phyloP scores from a whole-genome alignment of 2,888 invertebrate genomes.

The Villa cingulata region DNA sequence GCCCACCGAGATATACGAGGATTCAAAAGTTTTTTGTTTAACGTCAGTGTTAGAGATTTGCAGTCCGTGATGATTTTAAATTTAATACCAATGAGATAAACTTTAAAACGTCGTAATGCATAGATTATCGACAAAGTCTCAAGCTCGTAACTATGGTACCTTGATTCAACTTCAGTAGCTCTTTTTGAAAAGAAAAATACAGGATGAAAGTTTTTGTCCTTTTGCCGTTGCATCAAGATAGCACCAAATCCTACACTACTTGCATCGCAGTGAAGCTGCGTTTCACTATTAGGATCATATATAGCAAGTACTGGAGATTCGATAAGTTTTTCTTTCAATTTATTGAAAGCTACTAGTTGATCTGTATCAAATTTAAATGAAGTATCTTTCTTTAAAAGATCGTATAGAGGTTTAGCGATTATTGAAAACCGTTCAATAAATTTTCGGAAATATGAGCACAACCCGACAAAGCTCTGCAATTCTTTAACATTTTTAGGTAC shows the following conservation, averaged over 20 bases:
- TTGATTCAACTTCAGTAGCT: slow-evolving; percentile 17
- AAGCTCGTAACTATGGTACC: slow-evolving; percentile 21
- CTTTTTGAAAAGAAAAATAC: slow-evolving; percentile 24
- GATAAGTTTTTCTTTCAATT: slow-evolving; percentile 7
- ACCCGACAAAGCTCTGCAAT: too few relatives aligned
- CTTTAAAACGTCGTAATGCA: slow-evolving; percentile 18
- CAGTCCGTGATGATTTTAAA: slow-evolving; percentile 16
- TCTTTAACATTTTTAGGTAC: too few relatives aligned
- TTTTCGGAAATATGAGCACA: slow-evolving; percentile 2
- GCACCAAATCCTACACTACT: slow-evolving; percentile 21
- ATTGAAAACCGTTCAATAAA: too few relatives aligned
- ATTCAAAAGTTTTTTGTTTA: too few relatives aligned
- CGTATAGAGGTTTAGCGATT: slow-evolving; percentile 22
- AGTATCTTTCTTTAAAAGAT: slow-evolving; percentile 13
- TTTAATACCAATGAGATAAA: slow-evolving; percentile 17
- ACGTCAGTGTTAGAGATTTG: too few relatives aligned
- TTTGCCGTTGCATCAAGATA: slow-evolving; percentile 19
- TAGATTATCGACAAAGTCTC: slow-evolving; percentile 20
- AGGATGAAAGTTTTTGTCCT: slow-evolving; percentile 20
- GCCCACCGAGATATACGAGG: slow-evolving; percentile 16
- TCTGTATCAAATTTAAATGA: slow-evolving; percentile 3
- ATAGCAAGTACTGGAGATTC: slow-evolving; percentile 19
- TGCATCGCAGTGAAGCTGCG: slow-evolving; percentile 25
- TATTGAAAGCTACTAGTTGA: slow-evolving; percentile 8
- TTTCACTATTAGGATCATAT: slow-evolving; percentile 19